A percentile compares a stretch with the other conserved stretches of the same genome.
Conservation (phyloP, 2,888 invertebrate species). For the Hofmannophila pseudospretella region DNA sequence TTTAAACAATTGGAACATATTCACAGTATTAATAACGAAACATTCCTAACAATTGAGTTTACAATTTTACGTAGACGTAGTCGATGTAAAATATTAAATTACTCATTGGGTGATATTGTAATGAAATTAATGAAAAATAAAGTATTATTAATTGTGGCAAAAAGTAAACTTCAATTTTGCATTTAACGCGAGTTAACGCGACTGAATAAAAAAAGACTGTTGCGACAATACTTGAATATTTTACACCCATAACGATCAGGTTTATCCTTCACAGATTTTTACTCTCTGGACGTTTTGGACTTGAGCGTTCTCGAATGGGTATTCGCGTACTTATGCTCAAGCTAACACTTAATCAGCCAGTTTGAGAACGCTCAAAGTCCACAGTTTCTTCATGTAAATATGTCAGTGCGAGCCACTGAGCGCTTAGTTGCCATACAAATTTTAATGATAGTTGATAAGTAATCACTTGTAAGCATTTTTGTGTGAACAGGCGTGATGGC, state of each 20-base stretch:
- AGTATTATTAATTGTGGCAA: constrained; percentile 67
- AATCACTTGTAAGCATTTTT: constrained; percentile 41
- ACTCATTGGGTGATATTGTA: constrained; percentile 71
- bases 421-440: constrained; percentile 76
- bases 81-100: constrained; percentile 48
- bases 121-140: constrained; percentile 42
- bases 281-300: background rate
- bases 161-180: constrained; percentile 24
- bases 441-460: constrained; percentile 65
- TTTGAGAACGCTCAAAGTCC: constrained; percentile 4
- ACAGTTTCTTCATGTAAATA: constrained; percentile 57
- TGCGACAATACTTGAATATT: constrained; percentile 39
- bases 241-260: background rate
- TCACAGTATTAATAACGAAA: constrained; percentile 37
- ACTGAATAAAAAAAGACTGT: constrained; percentile 62
- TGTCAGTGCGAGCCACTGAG: constrained; percentile 63
- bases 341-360: constrained; percentile 1
- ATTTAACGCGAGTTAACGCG: constrained; percentile 30
- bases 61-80: constrained; percentile 45
- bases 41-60: constrained; percentile 70
- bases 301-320: background rate
- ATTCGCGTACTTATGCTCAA: background rate
- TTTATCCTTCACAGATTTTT: background rate
- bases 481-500: constrained; percentile 24
- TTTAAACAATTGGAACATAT: constrained; percentile 7